These are phyloP conservation scores for Fragum fragum DNA, from an alignment of 2,888 invertebrate species.

Conservation along the genomic window DNA sequence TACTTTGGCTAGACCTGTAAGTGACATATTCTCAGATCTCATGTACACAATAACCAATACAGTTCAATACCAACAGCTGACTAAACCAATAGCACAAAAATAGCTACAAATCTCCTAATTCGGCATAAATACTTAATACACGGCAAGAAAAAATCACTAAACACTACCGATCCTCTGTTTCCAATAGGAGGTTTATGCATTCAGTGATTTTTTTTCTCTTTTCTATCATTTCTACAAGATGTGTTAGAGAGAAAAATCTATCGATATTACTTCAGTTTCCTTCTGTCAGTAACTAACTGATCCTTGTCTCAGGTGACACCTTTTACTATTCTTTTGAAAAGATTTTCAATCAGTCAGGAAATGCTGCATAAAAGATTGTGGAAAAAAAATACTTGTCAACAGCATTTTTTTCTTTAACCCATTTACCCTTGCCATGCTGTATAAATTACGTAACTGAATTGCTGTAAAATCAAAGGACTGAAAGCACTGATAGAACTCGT, in stretches of 20 bases:
- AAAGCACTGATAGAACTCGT: too few relatives aligned
- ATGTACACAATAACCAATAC: slow-evolving; percentile 3
- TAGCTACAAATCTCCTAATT: background rate
- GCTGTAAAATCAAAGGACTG: too few relatives aligned
- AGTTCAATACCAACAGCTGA: slow-evolving; percentile 13
- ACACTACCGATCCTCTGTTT: background rate
- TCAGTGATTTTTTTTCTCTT: background rate
- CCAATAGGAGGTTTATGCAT: slow-evolving; percentile 2
- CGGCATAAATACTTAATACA: slow-evolving; percentile 12
- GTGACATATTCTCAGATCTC: background rate
- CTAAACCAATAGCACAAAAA: background rate
- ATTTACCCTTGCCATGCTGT: too few relatives aligned
- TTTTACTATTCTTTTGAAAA: too few relatives aligned
- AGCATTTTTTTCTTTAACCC: too few relatives aligned
- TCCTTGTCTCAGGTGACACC: background rate
- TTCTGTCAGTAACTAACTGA: background rate
- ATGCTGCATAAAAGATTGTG: too few relatives aligned
- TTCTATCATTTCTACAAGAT: slow-evolving; percentile 6
- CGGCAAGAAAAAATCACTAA: background rate
- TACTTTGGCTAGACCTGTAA: background rate
- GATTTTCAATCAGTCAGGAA: too few relatives aligned
- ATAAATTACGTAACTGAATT: too few relatives aligned
- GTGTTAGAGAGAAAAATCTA: slow-evolving; percentile 15
- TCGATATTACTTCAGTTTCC: slow-evolving; percentile 14
- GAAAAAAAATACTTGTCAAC: too few relatives aligned